Evolutionary conservation across 2,113 vertebrate species (phyloP).

Genomic region (Pseudorhombus dupliciocellatus): DNA sequence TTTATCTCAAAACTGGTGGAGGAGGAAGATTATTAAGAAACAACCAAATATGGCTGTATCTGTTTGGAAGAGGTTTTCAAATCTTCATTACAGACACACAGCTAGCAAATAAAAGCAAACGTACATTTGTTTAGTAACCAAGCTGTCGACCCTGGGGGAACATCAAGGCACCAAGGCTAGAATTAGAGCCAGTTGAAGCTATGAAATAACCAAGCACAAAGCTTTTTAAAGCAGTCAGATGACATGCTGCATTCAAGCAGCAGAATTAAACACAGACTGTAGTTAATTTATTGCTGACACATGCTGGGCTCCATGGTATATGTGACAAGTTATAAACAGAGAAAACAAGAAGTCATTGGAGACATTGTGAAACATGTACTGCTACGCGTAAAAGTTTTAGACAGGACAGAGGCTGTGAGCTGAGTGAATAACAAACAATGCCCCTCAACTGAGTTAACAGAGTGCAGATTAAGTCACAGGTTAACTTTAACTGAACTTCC

Average conservation of each 20-base stretch:
- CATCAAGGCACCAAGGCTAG: slow-evolving; percentile 39
- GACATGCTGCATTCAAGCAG: slow-evolving; percentile 13
- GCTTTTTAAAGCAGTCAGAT: slow-evolving; percentile 30
- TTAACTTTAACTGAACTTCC: neutral
- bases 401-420: neutral
- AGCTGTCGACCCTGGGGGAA: slow-evolving; percentile 11
- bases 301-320: slow-evolving; percentile 36
- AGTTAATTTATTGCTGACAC: slow-evolving; percentile 35
- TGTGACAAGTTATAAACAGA: slow-evolving; percentile 8
- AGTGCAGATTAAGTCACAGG: neutral
- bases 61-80: slow-evolving; percentile 13
- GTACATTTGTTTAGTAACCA: slow-evolving; percentile 11
- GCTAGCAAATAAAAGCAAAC: neutral
- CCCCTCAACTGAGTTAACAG: neutral
- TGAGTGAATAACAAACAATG: neutral
- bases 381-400: neutral
- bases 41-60: neutral
- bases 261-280: slow-evolving; percentile 48
- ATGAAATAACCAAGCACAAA: slow-evolving; percentile 21
- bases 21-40: neutral
- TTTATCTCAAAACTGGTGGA: neutral
- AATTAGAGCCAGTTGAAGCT: slow-evolving; percentile 45
- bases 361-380: neutral
- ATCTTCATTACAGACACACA: slow-evolving; percentile 4
- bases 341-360: neutral